Percentiles rank a stretch among this genome's conserved stretches.
These are phyloP conservation scores for Ctenopoma kingsleyae DNA, from an alignment of 2,797 vertebrate species.

Conservation along the genomic window DNA sequence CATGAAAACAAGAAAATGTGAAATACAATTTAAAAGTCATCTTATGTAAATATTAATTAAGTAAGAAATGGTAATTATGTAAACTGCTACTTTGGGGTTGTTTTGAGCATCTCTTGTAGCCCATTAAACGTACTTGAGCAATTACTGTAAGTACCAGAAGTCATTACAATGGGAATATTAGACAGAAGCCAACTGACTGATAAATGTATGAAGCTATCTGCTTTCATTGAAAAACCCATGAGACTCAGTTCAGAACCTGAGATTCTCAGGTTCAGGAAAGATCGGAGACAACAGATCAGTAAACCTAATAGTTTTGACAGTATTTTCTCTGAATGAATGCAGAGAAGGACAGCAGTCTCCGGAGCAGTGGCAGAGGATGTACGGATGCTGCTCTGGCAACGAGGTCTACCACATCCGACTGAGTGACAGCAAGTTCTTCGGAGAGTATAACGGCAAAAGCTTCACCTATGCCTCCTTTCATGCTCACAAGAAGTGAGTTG, in stretches of 20 bases:
- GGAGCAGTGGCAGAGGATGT: constrained; percentile 97
- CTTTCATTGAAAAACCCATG: constrained; percentile 1
- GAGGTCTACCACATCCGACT: constrained; percentile 97
- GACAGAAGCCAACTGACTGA: constrained; percentile 29
- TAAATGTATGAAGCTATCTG: constrained; percentile 35
- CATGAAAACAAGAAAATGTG: not conserved
- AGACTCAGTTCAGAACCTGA: not conserved
- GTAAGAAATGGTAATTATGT: constrained; percentile 1
- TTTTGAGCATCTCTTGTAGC: constrained; percentile 9
- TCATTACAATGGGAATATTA: constrained; percentile 28
- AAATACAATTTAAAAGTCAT: not conserved
- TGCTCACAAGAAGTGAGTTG: constrained; percentile 96
- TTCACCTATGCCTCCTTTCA: constrained; percentile 98
- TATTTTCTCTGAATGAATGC: constrained; percentile 29
- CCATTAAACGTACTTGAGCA: constrained; percentile 27
- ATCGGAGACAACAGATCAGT: too few relatives aligned
- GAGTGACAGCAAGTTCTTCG: constrained; percentile 97
- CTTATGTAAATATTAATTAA: constrained; percentile 18
- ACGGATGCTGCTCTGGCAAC: constrained; percentile 96
- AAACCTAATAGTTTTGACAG: too few relatives aligned
- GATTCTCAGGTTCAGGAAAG: not conserved
- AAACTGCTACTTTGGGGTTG: constrained; percentile 24
- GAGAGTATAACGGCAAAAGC: constrained; percentile 97
- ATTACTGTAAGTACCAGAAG: constrained; percentile 35
- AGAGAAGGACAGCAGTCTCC: constrained; percentile 95